Conservation (phyloP, 64 coral and sea anemone species). For the Anthopleura sola region DNA sequence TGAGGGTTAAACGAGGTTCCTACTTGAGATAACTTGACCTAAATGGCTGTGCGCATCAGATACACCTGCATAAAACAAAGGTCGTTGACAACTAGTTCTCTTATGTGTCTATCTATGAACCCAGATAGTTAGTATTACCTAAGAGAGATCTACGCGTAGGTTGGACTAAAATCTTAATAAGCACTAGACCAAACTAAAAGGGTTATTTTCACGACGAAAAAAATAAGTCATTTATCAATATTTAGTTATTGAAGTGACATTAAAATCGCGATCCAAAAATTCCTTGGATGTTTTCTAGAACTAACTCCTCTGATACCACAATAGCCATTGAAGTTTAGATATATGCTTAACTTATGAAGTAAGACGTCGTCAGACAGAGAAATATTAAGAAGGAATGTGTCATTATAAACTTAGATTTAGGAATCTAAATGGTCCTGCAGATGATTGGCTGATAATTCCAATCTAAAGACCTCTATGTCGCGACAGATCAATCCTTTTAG, state of each 20-base stretch:
- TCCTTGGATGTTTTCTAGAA: background rate
- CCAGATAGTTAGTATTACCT: background rate
- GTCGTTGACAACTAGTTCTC: background rate
- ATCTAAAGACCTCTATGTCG: background rate
- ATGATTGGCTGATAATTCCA: background rate
- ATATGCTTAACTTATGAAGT: background rate
- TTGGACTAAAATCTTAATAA: background rate
- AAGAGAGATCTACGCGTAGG: background rate
- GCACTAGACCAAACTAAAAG: background rate
- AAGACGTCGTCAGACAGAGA: background rate
- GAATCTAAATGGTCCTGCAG: background rate
- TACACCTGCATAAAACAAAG: background rate
- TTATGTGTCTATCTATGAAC: background rate
- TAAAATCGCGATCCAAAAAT: background rate
- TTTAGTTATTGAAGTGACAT: background rate
- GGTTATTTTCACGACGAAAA: background rate
- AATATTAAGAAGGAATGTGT: background rate
- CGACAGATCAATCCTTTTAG: background rate
- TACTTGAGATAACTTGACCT: conserved; percentile 9
- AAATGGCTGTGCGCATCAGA: background rate
- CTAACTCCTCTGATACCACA: background rate
- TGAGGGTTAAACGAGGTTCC: background rate
- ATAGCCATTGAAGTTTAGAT: background rate
- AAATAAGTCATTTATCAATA: background rate
- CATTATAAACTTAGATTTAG: background rate